These are phyloP conservation scores for Athalia rosae DNA, from an alignment of 2,888 invertebrate genomes.

Conservation along the genomic window DNA sequence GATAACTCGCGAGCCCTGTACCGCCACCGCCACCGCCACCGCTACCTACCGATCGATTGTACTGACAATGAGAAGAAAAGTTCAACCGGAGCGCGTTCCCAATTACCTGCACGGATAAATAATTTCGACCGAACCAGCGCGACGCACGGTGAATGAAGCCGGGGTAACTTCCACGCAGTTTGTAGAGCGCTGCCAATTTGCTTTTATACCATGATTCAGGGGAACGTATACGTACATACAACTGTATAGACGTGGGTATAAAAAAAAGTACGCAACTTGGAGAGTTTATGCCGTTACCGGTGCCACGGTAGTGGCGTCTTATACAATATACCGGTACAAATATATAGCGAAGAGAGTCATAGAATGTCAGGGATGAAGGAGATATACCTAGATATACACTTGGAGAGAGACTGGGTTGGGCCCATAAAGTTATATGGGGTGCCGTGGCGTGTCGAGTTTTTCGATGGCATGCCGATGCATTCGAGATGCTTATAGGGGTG, in stretches of 20 bases:
- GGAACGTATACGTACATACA: too few species aligned
- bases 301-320: background rate
- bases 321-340: background rate
- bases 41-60: background rate
- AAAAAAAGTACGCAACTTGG: background rate
- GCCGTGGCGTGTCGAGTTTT: constrained; percentile 40
- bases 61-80: background rate
- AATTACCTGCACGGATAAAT: background rate
- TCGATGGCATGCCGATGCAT: constrained; percentile 42
- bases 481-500: constrained; percentile 41
- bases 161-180: background rate
- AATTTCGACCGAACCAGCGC: too few species aligned
- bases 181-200: constrained; percentile 16
- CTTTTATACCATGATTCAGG: constrained; percentile 16
- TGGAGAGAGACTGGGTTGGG: constrained; percentile 33
- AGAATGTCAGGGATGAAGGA: constrained; percentile 39
- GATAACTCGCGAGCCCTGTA: background rate
- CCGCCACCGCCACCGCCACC: too few species aligned
- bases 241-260: background rate
- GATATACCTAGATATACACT: constrained; percentile 32
- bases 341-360: constrained; percentile 32
- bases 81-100: background rate
- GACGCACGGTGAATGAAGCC: too few species aligned
- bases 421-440: constrained; percentile 47
- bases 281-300: constrained; percentile 29